Percentiles rank a stretch among this genome's conserved stretches.
These are phyloP conservation scores for Muntiacus muntjak DNA, from an alignment of 2,113 vertebrate species.

Conservation along the genomic window DNA sequence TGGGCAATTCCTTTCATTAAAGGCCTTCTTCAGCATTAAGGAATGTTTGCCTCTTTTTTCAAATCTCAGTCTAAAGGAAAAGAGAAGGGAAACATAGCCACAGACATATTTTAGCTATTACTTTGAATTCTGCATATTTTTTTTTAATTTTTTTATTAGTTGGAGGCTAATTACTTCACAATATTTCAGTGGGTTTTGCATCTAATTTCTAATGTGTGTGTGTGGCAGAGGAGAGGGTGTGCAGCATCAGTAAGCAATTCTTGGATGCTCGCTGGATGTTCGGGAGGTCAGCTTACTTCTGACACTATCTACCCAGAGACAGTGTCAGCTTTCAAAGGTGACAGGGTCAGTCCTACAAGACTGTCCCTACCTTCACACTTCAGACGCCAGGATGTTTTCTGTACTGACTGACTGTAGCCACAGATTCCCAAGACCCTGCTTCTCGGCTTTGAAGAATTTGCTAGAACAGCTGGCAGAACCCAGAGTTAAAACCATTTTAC, in stretches of 20 bases:
- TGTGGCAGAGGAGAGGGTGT: fast-evolving
- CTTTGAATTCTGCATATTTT: not conserved
- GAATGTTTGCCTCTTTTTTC: not conserved
- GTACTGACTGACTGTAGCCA: not conserved
- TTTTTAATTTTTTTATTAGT: no score
- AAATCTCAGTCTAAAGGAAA: not conserved
- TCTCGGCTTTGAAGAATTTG: not conserved
- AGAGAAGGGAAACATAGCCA: not conserved
- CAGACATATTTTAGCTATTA: not conserved
- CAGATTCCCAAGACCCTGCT: not conserved
- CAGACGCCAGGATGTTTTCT: not conserved
- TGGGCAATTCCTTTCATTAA: not conserved
- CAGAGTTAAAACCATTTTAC: not conserved
- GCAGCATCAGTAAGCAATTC: not conserved
- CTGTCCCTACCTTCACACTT: no score
- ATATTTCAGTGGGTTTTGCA: not conserved
- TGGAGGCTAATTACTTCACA: no score
- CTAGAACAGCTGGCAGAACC: not conserved
- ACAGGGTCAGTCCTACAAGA: not conserved
- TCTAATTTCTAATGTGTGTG: not conserved
- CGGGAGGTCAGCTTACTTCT: not conserved
- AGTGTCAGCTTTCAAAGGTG: not conserved
- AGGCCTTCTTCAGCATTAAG: not conserved
- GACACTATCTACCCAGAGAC: not conserved
- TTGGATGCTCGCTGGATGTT: not conserved